Conservation (phyloP, 2,888 invertebrate genomes). For the Hipparchia sbordonii region DNA sequence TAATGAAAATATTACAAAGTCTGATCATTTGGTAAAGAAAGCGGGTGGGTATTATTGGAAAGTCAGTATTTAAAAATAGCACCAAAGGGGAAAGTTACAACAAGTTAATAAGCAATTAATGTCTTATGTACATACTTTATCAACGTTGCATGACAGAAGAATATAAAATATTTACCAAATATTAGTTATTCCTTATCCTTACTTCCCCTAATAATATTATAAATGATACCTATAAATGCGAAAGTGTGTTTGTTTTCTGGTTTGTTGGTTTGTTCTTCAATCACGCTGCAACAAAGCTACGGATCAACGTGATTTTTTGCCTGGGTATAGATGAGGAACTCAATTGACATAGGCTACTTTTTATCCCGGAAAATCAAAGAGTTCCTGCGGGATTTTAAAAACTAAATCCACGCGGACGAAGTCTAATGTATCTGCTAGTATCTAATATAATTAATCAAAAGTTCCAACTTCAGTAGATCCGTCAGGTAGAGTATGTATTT, state of each 20-base stretch:
- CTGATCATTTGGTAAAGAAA: not conserved
- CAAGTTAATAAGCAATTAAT: conserved; percentile 30
- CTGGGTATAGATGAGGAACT: no score
- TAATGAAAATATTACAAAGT: not conserved
- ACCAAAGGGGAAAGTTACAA: not conserved
- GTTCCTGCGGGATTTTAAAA: no score
- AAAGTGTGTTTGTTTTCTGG: no score
- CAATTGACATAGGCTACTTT: no score
- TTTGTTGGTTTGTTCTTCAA: no score
- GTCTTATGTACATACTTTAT: conserved; percentile 19
- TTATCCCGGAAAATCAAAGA: no score
- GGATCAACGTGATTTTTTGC: no score
- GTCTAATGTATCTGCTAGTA: not conserved
- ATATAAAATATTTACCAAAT: not conserved
- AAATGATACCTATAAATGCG: no score
- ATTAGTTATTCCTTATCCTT: not conserved
- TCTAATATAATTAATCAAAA: not conserved
- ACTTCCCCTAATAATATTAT: no score
- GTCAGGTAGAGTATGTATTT: no score
- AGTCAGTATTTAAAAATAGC: not conserved
- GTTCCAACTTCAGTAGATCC: not conserved
- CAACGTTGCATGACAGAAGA: conserved; percentile 22
- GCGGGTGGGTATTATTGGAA: not conserved
- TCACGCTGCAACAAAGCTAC: no score
- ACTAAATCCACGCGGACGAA: no score